Conservation (phyloP, 2,797 vertebrate genomes). For the Spatula clypeata region DNA sequence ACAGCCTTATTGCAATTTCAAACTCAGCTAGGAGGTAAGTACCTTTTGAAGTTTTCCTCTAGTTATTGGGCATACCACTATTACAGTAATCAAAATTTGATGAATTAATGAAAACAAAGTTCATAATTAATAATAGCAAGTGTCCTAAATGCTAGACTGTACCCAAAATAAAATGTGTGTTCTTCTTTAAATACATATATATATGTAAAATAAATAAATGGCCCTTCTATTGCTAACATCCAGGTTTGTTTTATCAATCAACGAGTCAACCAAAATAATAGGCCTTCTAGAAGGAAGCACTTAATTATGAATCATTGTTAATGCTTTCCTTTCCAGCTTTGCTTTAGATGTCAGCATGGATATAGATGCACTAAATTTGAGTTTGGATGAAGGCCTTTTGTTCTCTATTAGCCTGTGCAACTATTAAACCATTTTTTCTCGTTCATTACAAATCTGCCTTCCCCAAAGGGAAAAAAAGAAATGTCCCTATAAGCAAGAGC, state of each 20-base stretch:
- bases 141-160: neutral
- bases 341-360: neutral
- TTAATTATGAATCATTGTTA: neutral
- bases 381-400: neutral
- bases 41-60: neutral
- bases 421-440: neutral
- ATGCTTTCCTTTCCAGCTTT: neutral
- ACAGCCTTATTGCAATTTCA: neutral
- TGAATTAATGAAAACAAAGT: neutral
- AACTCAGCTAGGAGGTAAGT: slow-evolving; percentile 27
- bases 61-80: neutral
- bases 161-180: neutral
- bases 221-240: neutral
- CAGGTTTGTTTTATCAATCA: neutral
- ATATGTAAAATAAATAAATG: neutral
- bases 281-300: neutral
- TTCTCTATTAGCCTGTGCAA: neutral
- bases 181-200: neutral
- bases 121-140: neutral
- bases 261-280: neutral
- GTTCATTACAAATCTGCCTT: neutral
- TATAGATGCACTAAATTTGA: neutral
- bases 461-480: neutral
- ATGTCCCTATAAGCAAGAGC: neutral
- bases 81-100: slow-evolving; percentile 37